Base-by-base conservation (phyloP, 1,140 invertebrate species). In the Macrosteles quadrilineatus region DNA sequence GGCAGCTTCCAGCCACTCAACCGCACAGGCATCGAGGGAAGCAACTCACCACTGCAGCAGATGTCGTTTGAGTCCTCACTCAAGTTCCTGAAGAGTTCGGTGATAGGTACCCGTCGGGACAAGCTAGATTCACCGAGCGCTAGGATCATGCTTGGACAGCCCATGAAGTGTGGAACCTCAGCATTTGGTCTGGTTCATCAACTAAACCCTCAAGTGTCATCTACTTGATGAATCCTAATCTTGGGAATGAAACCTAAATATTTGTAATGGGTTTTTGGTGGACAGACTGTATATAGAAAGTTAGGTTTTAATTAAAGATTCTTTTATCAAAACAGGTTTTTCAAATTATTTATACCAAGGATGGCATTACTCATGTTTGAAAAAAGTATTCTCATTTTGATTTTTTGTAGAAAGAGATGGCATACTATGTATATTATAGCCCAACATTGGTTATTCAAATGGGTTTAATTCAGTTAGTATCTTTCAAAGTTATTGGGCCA, bases 51-150 rank as follows among this genome's bases (percentile, higher is more conserved):
- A 0, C 80, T 99, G 1, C 98, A 99, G 79, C 96, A 98, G 83
- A 99, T 99, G 92, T 97, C 93, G 1, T 99, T 98, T 77, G 98
- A 99, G 82, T 95, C 95, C 0, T 93, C 95, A 0, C 82, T 95
- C 25, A 86, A 86, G 74, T 98, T 98, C 77, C 83, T 99, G 59
- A 91, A 91, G 75, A 88, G 87, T 68, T 92, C 98, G 0, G 75
- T 74, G 53, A 77, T 84, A 73, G 73, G 75, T 88, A 88, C 86
- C 29, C 85, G 87, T 73, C 73, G 80, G 43, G 97, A 99, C 81
- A 82, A 86, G 71, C 82, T 99, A 25, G 82, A 85, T 47, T 96
- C 94, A 50, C 95, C 97, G 0, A 97, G 96, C 0, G 89, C 95
- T 78, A 88, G 94, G 71, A 77, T 99, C 2, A 92, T 98, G 82